phyloP scores from a whole-genome alignment of 2,113 vertebrate genomes.

The Procavia capensis region DNA sequence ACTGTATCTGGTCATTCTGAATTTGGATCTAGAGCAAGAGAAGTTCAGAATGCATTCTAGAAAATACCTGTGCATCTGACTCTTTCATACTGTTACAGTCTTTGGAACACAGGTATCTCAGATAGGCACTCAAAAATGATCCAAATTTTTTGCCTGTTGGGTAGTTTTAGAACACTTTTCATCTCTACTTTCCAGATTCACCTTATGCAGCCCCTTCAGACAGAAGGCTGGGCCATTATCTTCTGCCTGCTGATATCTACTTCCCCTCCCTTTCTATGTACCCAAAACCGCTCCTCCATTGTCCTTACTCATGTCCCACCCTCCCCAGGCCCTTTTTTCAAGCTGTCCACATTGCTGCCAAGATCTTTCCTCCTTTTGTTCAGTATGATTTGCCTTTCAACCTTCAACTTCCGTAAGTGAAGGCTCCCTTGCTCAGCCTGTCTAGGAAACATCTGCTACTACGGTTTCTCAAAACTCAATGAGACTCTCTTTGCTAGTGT shows the following conservation, averaged over 20 bases:
- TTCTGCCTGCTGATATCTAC: neutral
- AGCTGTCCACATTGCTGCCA: neutral
- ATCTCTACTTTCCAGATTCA: neutral
- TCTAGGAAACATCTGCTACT: neutral
- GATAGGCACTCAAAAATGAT: neutral
- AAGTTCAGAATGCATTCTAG: neutral
- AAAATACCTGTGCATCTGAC: neutral
- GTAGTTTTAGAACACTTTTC: neutral
- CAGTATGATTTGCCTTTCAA: neutral
- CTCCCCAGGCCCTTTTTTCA: too few species aligned
- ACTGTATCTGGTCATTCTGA: neutral
- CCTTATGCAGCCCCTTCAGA: neutral
- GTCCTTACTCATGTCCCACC: neutral
- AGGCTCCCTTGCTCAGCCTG: neutral
- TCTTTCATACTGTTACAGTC: neutral
- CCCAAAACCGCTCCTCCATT: neutral
- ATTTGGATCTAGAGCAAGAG: neutral
- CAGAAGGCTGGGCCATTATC: too few species aligned
- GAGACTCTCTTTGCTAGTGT: fast-evolving
- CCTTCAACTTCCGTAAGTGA: neutral
- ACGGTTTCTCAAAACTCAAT: neutral
- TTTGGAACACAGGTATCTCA: neutral
- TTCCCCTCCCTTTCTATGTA: neutral
- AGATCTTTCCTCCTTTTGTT: neutral
- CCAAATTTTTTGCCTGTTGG: neutral